phyloP scores from a whole-genome alignment of 1,140 invertebrate genomes.

The Penaeus indicus region DNA sequence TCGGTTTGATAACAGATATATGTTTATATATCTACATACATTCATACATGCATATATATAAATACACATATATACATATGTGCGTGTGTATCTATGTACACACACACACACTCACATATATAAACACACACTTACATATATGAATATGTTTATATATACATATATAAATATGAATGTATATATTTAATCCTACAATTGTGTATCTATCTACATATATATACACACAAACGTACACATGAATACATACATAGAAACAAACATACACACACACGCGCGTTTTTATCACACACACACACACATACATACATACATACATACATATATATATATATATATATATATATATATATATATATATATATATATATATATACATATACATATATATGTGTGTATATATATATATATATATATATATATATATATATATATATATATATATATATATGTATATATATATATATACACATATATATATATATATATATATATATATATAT shows the following conservation, averaged over 20 bases:
- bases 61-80: slow-evolving; percentile 34
- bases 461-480: not conserved
- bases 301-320: slow-evolving; percentile 18
- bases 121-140: no score
- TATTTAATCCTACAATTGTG: slow-evolving; percentile 4
- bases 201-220: not conserved
- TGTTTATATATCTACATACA: slow-evolving; percentile 30
- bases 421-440: not conserved
- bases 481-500: not conserved
- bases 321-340: slow-evolving; percentile 33
- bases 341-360: slow-evolving; percentile 32
- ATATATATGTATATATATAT: not conserved
- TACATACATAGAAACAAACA: slow-evolving; percentile 7
- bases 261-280: not conserved
- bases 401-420: slow-evolving; percentile 1
- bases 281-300: not conserved
- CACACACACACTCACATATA: slow-evolving; percentile 21
- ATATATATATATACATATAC: slow-evolving; percentile 38
- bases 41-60: slow-evolving; percentile 31
- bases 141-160: no score
- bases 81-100: slow-evolving; percentile 16
- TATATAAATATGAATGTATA: no score
- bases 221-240: not conserved
- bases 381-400: slow-evolving; percentile 23
- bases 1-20: not conserved